These are phyloP conservation scores for Gymnocypris eckloni DNA, from an alignment of 2,797 vertebrate genomes.

Conservation along the genomic window DNA sequence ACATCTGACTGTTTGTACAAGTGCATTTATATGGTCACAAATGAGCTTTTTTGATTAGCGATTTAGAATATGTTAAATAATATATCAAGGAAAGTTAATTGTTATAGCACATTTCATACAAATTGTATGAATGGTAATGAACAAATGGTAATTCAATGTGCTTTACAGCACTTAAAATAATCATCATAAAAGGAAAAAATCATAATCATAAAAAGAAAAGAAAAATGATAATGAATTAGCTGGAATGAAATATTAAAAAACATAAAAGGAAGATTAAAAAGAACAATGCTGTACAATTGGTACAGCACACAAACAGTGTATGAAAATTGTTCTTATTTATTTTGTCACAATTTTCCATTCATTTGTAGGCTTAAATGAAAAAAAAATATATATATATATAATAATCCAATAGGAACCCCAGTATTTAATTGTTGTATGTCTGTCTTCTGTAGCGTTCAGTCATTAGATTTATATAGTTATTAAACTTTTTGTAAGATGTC, in stretches of 20 bases:
- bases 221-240: too few species aligned
- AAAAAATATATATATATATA: background rate
- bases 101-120: background rate
- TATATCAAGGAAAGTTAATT: background rate
- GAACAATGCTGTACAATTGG: background rate
- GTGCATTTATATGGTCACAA: background rate
- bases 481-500: background rate
- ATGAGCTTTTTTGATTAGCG: background rate
- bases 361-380: conserved; percentile 4
- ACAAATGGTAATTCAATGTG: too few species aligned
- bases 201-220: background rate
- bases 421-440: background rate
- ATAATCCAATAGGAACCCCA: background rate
- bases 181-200: too few species aligned
- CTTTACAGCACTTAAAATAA: too few species aligned
- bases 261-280: background rate
- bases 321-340: background rate
- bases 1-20: background rate
- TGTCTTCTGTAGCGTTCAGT: background rate
- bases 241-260: background rate
- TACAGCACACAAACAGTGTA: background rate
- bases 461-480: background rate
- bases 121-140: too few species aligned
- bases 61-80: background rate
- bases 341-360: background rate